Evolutionary conservation across 2,888 invertebrate genomes (phyloP), one percentile per base, ranked within the genome.

Genomic region (Microctonus brassicae): DNA sequence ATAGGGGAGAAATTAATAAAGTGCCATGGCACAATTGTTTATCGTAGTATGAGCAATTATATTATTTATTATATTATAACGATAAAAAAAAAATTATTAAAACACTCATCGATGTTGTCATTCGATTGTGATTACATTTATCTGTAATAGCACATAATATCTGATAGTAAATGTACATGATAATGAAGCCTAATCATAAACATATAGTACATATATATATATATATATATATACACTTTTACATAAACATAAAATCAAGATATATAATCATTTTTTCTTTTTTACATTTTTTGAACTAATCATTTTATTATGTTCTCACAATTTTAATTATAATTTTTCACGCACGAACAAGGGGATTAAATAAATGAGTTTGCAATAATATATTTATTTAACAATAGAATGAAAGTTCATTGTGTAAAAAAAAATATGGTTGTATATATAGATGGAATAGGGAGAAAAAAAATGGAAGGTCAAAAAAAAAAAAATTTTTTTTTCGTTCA

Each of bases 141-240:
- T 47, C 47, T 20, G 47, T 47, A 47, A 47, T 47, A 17, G 47
- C 47, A 47, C 17, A 17, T 47, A 47, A n/a, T n/a, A 17, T 47
- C 47, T n/a, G 47, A 47, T 47, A 47, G 17, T 47, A n/a, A 47
- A 47, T 47, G 70, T 68, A 73, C 76, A 58, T 17, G 58, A 58
- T 58, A 58, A 58, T 58, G 33, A 57, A 33, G n/a, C n/a, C 33
- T 58, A 58, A 58, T 58, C 57, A 58, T 58, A 4, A 20, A 5
- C 29, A 29, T n/a, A n/a, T n/a, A n/a, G n/a, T n/a, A n/a, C n/a
- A n/a, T n/a, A n/a, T n/a, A n/a, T n/a, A n/a, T n/a, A n/a, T n/a
- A n/a, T n/a, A 57, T 57, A 39, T 2, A 2, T 2, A 10, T 10
- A 36, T 5, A 39, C 13, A 39, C 5, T 39, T n/a, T 7, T 47